Conservation (phyloP, 2,888 invertebrate species). For the Chrysolina oricalcia region DNA sequence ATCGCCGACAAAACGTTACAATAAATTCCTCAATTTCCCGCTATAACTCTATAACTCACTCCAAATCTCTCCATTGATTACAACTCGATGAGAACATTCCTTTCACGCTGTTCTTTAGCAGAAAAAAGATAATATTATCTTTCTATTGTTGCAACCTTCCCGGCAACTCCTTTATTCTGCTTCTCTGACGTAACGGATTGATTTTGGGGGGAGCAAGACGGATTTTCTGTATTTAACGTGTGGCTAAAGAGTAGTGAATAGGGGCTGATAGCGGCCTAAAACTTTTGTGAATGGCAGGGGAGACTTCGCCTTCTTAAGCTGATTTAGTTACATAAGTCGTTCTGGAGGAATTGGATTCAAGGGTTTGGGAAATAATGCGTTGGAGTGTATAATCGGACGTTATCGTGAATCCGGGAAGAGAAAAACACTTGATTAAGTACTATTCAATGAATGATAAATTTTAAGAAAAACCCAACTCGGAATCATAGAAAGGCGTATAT, state of each 20-base stretch:
- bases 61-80: constrained; percentile 27
- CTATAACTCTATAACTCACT: constrained; percentile 9
- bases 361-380: neutral
- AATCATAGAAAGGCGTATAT: no score
- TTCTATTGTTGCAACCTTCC: constrained; percentile 28
- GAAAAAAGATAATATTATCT: constrained; percentile 25
- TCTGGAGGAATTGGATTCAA: constrained; percentile 27
- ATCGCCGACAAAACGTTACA: neutral
- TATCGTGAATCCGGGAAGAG: neutral
- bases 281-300: constrained; percentile 30
- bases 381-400: neutral
- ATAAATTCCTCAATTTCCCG: constrained; percentile 15
- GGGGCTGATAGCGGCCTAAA: constrained; percentile 31
- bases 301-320: constrained; percentile 16
- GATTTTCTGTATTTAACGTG: constrained; percentile 34
- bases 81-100: constrained; percentile 20
- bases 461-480: no score
- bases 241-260: constrained; percentile 29
- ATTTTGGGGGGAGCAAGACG: constrained; percentile 24
- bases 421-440: neutral
- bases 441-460: no score
- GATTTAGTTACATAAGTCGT: constrained; percentile 18
- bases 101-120: constrained; percentile 20
- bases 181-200: constrained; percentile 23
- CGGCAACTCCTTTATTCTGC: constrained; percentile 10